These are phyloP conservation scores for Catagonus wagneri DNA, from an alignment of 2,113 vertebrate genomes.

Conservation along the genomic window DNA sequence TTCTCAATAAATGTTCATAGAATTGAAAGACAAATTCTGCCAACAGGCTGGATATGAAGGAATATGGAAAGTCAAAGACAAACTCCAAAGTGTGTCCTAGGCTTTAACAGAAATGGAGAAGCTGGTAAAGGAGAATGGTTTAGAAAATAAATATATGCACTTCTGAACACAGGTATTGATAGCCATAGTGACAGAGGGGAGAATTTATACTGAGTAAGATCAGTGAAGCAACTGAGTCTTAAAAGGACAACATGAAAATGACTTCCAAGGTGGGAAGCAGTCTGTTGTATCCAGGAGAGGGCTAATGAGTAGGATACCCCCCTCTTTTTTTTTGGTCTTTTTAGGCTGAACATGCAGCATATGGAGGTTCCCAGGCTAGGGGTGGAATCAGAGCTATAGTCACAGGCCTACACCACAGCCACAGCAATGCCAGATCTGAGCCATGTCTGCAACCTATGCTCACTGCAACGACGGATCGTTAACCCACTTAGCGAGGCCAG, in stretches of 20 bases:
- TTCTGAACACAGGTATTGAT: constrained; percentile 8
- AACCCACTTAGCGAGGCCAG: no score
- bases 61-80: constrained; percentile 24
- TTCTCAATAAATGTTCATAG: not conserved
- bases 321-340: no score
- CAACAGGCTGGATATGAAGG: not conserved
- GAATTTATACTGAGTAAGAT: not conserved
- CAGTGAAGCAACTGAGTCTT: not conserved
- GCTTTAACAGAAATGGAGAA: constrained; percentile 1
- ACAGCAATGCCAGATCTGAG: no score
- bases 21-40: not conserved
- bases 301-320: not conserved
- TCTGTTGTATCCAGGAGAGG: not conserved
- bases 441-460: no score
- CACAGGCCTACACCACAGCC: no score
- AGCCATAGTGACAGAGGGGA: not conserved
- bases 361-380: no score
- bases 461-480: no score
- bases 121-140: not conserved
- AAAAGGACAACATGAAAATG: not conserved
- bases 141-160: constrained; percentile 24
- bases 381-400: no score
- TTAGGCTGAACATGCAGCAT: no score
- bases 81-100: not conserved
- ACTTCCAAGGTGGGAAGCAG: not conserved